These are phyloP conservation scores for Corythucha ciliata DNA, from an alignment of 2,888 invertebrate species.

Conservation along the genomic window DNA sequence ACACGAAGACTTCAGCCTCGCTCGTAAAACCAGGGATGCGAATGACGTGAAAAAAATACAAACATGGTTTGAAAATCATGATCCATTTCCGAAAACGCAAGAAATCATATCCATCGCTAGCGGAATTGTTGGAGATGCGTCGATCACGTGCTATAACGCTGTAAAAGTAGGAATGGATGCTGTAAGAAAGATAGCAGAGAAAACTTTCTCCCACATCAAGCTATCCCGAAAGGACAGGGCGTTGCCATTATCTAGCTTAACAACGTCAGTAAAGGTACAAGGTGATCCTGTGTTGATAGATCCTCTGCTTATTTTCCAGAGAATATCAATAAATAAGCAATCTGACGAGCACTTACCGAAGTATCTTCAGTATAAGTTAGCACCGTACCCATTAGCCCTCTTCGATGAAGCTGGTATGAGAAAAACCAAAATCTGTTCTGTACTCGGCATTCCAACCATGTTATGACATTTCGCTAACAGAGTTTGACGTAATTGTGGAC, in stretches of 20 bases:
- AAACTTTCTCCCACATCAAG: background rate
- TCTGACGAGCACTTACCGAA: slow-evolving; percentile 29
- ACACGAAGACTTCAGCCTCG: no score
- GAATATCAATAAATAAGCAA: slow-evolving; percentile 27
- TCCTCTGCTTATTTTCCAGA: slow-evolving; percentile 33
- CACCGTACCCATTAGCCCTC: slow-evolving; percentile 14
- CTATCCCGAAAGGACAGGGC: background rate
- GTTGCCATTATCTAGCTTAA: background rate
- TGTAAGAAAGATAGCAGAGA: background rate
- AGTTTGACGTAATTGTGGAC: no score
- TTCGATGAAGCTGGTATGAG: background rate
- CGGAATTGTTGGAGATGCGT: slow-evolving; percentile 9
- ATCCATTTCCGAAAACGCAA: no score
- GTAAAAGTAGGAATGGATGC: background rate
- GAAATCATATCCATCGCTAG: background rate
- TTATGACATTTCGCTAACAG: no score
- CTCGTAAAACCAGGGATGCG: no score
- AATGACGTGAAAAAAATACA: no score
- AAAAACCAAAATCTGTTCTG: slow-evolving; percentile 25
- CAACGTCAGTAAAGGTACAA: no score
- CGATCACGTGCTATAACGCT: background rate
- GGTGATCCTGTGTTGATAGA: slow-evolving; percentile 31
- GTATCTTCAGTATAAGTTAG: slow-evolving; percentile 33
- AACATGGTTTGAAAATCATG: no score
- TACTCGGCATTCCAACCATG: no score